Evolutionary conservation across 2,888 invertebrate species (phyloP).

Genomic region (Macrophya alboannulata): DNA sequence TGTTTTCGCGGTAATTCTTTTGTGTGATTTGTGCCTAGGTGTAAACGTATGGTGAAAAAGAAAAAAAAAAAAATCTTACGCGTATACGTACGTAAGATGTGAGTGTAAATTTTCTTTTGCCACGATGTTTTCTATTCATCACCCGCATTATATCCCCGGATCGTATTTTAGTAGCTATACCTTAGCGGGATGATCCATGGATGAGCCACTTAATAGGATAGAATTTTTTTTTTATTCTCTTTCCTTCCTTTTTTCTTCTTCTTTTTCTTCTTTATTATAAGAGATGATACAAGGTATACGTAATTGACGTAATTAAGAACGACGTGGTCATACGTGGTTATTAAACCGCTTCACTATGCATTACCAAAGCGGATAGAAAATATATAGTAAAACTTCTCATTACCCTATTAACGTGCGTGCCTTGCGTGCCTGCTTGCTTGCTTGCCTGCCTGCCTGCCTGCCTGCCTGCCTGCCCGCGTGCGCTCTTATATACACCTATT

Average conservation of each 20-base stretch:
- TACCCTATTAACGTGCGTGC: slow-evolving; percentile 47
- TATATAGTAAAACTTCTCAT: slow-evolving; percentile 42
- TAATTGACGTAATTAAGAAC: slow-evolving; percentile 48
- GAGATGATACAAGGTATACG: neutral
- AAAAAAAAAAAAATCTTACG: neutral
- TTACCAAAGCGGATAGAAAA: neutral
- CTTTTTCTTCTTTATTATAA: neutral
- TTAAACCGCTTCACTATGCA: slow-evolving; percentile 19
- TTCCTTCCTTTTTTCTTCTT: too few relatives aligned
- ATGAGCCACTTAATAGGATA: neutral
- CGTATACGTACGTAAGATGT: neutral
- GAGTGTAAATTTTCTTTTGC: neutral
- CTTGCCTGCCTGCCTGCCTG: neutral
- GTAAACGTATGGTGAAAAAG: neutral
- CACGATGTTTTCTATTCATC: neutral
- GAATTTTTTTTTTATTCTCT: neutral
- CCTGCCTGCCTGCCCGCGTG: neutral
- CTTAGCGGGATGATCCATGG: neutral
- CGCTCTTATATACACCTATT: slow-evolving; percentile 7
- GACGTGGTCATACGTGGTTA: slow-evolving; percentile 34
- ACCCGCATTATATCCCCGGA: neutral
- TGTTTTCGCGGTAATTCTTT: neutral
- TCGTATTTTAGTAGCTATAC: neutral
- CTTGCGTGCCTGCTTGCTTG: slow-evolving; percentile 2
- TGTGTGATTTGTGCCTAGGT: neutral